phyloP scores from a whole-genome alignment of 2,888 invertebrate genomes.

The Hirtodrosophila duncani region DNA sequence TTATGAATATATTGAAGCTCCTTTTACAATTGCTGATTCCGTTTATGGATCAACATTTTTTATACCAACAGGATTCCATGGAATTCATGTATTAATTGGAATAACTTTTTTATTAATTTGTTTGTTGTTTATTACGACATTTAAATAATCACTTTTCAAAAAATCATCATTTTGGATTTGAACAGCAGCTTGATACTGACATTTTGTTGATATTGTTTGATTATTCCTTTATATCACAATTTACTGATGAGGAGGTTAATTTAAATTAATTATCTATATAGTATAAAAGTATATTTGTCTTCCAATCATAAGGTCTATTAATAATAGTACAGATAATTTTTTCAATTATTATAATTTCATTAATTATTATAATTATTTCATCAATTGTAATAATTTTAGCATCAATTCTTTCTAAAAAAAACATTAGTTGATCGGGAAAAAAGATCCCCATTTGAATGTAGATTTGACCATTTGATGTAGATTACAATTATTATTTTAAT shows the following conservation, averaged over 20 bases:
- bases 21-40: slow-evolving; percentile 81
- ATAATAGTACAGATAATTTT: slow-evolving; percentile 82
- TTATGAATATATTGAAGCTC: slow-evolving; percentile 84
- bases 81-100: slow-evolving; percentile 84
- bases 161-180: slow-evolving; percentile 83
- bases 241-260: slow-evolving; percentile 84
- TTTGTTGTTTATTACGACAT: slow-evolving; percentile 79
- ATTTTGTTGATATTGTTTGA: slow-evolving; percentile 84
- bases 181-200: slow-evolving; percentile 84
- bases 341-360: slow-evolving; percentile 74
- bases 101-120: slow-evolving; percentile 80
- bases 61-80: slow-evolving; percentile 87
- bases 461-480: too few species aligned
- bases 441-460: too few species aligned
- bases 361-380: too few species aligned
- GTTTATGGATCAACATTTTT: slow-evolving; percentile 85
- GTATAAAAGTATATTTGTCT: slow-evolving; percentile 85
- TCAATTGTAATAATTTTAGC: too few species aligned
- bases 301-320: slow-evolving; percentile 84
- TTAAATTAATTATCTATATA: slow-evolving; percentile 81
- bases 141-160: slow-evolving; percentile 79
- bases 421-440: too few species aligned
- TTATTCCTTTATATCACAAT: slow-evolving; percentile 82
- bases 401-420: too few species aligned
- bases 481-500: slow-evolving; percentile 83